phyloP scores from a whole-genome alignment of 2,113 vertebrate species.

The Mormyrus iriodes region DNA sequence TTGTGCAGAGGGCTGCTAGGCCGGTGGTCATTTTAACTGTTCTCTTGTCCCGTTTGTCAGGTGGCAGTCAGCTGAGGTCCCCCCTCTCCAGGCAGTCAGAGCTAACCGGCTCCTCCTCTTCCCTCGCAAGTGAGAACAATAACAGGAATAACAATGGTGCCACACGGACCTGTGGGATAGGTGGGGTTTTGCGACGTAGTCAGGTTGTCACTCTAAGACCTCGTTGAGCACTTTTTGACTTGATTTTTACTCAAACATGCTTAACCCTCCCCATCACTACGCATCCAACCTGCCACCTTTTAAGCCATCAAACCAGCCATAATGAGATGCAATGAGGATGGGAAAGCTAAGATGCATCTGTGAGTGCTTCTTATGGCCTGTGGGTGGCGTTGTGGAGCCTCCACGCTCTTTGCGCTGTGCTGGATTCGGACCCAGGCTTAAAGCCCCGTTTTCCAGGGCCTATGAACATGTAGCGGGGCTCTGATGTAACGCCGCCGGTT shows the following conservation, averaged over 20 bases:
- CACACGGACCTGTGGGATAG: slow-evolving; percentile 37
- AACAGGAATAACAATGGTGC: slow-evolving; percentile 46
- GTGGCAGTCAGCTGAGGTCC: slow-evolving; percentile 41
- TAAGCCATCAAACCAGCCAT: not conserved
- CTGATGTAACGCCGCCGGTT: not conserved
- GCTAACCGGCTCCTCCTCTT: slow-evolving; percentile 40
- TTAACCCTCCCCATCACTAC: not conserved
- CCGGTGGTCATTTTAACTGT: slow-evolving; percentile 22
- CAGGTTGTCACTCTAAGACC: not conserved
- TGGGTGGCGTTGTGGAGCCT: not conserved
- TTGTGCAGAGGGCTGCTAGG: not conserved
- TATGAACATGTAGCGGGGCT: not conserved
- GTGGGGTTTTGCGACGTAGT: slow-evolving; percentile 32
- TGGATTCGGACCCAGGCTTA: not conserved
- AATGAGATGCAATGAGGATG: not conserved
- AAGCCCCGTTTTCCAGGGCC: not conserved
- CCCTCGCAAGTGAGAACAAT: slow-evolving; percentile 45
- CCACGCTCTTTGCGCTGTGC: not conserved
- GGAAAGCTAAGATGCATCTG: not conserved
- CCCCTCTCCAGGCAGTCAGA: slow-evolving; percentile 36
- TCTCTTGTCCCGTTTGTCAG: slow-evolving; percentile 38
- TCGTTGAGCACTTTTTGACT: not conserved
- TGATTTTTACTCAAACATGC: not conserved
- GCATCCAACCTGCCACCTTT: not conserved
- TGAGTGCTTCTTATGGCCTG: not conserved